Evolutionary conservation across 2,888 invertebrate species (phyloP).

Genomic region (Germaria angustata): DNA sequence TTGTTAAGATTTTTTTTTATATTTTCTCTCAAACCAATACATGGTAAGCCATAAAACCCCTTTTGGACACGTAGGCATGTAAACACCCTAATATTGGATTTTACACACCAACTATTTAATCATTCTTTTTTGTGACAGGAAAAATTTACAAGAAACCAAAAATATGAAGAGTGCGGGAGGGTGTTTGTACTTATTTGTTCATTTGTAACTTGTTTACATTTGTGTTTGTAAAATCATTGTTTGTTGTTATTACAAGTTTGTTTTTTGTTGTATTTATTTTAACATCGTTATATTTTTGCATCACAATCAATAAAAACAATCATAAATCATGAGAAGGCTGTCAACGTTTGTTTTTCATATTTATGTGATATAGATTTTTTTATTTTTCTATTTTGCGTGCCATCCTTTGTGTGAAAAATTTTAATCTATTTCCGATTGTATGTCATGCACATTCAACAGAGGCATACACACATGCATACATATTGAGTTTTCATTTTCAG

Average conservation of each 20-base stretch:
- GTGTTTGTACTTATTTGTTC: conserved; percentile 43
- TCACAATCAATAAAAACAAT: conserved; percentile 67
- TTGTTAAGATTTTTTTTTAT: conserved; percentile 11
- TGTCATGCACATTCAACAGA: not conserved
- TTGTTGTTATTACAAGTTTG: conserved; percentile 30
- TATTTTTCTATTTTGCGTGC: conserved; percentile 26
- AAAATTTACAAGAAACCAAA: not conserved
- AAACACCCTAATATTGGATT: conserved; percentile 9
- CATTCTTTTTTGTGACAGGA: not conserved
- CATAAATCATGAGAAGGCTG: conserved; percentile 67
- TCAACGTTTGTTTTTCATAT: conserved; percentile 30
- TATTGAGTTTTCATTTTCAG: not conserved
- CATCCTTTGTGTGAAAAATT: conserved; percentile 39
- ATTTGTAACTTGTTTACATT: conserved; percentile 61
- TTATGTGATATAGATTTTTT: conserved; percentile 5
- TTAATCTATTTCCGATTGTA: conserved; percentile 57
- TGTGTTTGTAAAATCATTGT: conserved; percentile 34
- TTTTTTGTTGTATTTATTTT: conserved; percentile 50
- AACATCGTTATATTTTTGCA: conserved; percentile 58
- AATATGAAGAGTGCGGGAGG: not conserved
- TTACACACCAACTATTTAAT: conserved; percentile 11
- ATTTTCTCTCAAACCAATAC: conserved; percentile 9
- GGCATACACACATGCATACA: not conserved
- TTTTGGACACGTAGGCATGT: too few species aligned
- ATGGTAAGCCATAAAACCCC: not conserved